These are phyloP conservation scores for Montipora sp. DNA, from an alignment of 64 coral and sea anemone genomes.

Conservation along the genomic window DNA sequence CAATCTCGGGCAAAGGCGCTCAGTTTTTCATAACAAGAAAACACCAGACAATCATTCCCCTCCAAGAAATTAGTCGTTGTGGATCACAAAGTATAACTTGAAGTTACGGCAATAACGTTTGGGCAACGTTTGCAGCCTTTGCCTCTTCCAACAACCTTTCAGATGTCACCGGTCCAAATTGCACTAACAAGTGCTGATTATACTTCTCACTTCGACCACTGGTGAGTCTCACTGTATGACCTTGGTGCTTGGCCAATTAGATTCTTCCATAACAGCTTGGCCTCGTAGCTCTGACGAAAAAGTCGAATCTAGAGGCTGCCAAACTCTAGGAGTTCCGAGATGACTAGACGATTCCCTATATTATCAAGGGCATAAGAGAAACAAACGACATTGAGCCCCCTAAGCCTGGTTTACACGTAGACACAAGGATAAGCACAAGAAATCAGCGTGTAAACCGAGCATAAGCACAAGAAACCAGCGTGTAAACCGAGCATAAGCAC, in stretches of 20 bases:
- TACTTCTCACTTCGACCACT: conserved; percentile 29
- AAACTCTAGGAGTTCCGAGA: neutral
- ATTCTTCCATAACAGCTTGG: neutral
- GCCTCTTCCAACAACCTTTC: neutral
- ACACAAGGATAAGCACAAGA: no score
- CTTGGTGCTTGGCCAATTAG: neutral
- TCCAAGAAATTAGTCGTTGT: conserved; percentile 2
- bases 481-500: no score
- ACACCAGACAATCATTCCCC: neutral
- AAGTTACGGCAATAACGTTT: neutral
- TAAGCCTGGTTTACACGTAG: no score
- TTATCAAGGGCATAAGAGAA: neutral
- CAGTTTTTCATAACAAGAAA: conserved; percentile 22
- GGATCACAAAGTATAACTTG: conserved; percentile 24
- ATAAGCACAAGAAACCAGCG: no score
- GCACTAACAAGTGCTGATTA: neutral
- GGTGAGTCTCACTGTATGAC: conserved; percentile 10
- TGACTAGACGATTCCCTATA: neutral
- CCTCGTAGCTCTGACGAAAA: conserved; percentile 14
- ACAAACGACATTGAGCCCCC: neutral
- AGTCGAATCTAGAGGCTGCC: neutral
- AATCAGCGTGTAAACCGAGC: no score
- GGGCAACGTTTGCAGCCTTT: neutral
- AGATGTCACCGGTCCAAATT: neutral
- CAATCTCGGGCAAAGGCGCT: neutral